Conservation (phyloP, 2,113 vertebrate species). For the Neolamprologus devosi region DNA sequence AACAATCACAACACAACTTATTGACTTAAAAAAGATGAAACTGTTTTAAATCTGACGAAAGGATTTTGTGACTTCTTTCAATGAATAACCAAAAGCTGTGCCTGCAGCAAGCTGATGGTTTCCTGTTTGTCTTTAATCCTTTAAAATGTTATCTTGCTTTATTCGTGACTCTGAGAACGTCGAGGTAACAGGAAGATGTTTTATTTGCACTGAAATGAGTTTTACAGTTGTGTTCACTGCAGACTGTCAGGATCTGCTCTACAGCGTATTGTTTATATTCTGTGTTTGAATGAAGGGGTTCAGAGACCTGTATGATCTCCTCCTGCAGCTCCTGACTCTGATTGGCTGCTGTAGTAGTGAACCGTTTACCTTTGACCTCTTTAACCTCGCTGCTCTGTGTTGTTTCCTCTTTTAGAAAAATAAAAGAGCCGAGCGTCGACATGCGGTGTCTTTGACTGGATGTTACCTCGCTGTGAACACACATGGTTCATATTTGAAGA, state of each 20-base stretch:
- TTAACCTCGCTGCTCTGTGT: accelerated
- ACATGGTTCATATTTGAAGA: not conserved
- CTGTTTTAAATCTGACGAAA: accelerated
- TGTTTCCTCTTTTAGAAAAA: not conserved
- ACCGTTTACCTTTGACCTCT: not conserved
- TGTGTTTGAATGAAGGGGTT: accelerated
- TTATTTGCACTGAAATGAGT: not conserved
- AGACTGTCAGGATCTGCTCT: not conserved
- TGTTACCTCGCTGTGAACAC: not conserved
- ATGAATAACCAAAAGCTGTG: accelerated
- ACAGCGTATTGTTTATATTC: not conserved
- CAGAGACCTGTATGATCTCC: not conserved
- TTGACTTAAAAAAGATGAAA: accelerated
- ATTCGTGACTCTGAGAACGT: accelerated
- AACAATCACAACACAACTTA: not conserved
- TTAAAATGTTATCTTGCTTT: accelerated
- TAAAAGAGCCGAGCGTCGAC: accelerated
- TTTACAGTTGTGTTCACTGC: not conserved
- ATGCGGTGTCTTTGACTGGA: accelerated
- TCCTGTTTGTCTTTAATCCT: not conserved
- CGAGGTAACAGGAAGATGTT: not conserved
- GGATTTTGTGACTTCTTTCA: accelerated
- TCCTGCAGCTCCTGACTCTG: not conserved
- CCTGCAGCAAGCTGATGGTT: accelerated
- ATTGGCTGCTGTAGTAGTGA: not conserved